Evolutionary conservation across 2,888 invertebrate species (phyloP), one percentile per base, ranked within the genome.

Genomic region (Anodontia alba): DNA sequence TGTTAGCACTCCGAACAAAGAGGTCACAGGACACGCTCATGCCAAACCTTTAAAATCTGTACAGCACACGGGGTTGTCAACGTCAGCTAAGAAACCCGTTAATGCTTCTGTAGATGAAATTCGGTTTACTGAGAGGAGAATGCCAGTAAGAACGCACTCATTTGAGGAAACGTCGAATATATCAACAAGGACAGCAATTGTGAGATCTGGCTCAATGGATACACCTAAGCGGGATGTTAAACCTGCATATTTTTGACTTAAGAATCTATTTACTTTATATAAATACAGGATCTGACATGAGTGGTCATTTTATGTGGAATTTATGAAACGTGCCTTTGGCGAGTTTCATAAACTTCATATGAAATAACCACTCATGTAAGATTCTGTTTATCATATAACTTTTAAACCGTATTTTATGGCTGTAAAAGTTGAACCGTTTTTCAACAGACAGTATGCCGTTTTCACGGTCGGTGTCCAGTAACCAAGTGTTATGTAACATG

Each of bases 171-270:
- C 73, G 1, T 85, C 85, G 7, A 66, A 23, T 3, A 31, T 33
- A 12, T 33, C 73, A 15, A 36, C 66, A 23, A 46, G 80, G n/a
- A 73, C 70, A 36, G 71, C 73, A n/a, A 73, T 80, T 7, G 66
- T 46, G 8, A 51, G 85, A n/a, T 81, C 80, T 1, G 80, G 71
- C 31, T 85, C 85, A 0, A 76, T 85, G 69, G 85, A 85, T 36
- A 71, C 23, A 26, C 46, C 73, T 17, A 69, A 43, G 36, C 46
- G 70, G 23, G 75, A 80, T 33, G 69, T 85, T 17, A 75, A 80
- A 31, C 81, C 85, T 7, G 85, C 80, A n/a, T 85, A 80, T 38
- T 85, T 85, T 42, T 85, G 68, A 74, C n/a, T n/a, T n/a, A n/a
- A n/a, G n/a, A n/a, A n/a, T n/a, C n/a, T n/a, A n/a, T n/a, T n/a